Conservation (phyloP, 2,797 vertebrate genomes). For the Anas acuta region DNA sequence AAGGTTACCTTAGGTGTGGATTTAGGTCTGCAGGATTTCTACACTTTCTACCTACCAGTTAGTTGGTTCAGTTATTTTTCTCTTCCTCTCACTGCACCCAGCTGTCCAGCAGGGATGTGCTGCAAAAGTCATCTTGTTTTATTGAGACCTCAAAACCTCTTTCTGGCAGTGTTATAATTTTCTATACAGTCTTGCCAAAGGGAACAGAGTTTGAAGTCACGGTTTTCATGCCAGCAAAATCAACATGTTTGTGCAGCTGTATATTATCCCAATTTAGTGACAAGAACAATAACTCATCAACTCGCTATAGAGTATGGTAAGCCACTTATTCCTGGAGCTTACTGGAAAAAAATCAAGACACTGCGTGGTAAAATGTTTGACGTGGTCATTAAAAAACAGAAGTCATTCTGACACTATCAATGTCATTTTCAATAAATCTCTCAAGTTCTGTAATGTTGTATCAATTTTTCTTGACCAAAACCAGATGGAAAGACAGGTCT, state of each 20-base stretch:
- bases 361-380: background rate
- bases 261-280: slow-evolving; percentile 51
- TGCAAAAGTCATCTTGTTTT: slow-evolving; percentile 19
- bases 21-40: background rate
- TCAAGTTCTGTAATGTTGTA: background rate
- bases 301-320: slow-evolving; percentile 53
- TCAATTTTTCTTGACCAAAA: background rate
- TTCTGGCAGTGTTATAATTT: slow-evolving; percentile 4
- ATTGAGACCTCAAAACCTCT: slow-evolving; percentile 49
- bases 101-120: background rate
- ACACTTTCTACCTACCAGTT: background rate
- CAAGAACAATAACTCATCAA: slow-evolving; percentile 51
- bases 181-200: slow-evolving; percentile 10
- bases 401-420: slow-evolving; percentile 10
- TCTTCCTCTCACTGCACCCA: slow-evolving; percentile 31
- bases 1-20: background rate
- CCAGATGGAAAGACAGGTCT: background rate
- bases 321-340: background rate
- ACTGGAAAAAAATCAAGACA: slow-evolving; percentile 15
- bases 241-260: slow-evolving; percentile 69
- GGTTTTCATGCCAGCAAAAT: slow-evolving; percentile 15
- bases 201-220: slow-evolving; percentile 43
- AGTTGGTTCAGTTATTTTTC: background rate
- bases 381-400: background rate
- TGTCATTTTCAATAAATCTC: background rate